These are phyloP conservation scores for Meteorus sp. DNA, from an alignment of 1,140 invertebrate genomes.

Conservation along the genomic window DNA sequence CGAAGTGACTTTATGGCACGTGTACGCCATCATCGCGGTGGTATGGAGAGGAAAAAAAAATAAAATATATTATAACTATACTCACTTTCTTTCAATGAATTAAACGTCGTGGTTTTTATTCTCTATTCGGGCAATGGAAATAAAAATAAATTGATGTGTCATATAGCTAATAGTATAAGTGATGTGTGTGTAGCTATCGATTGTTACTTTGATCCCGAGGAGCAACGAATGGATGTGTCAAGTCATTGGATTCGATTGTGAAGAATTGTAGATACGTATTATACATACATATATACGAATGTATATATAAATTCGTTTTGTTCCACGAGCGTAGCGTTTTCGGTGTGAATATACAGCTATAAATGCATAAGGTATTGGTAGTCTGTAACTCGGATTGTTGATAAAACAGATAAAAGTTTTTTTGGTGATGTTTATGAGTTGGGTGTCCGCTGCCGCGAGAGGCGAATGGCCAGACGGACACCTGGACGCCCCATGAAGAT, in stretches of 20 bases:
- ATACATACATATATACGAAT: too few species aligned
- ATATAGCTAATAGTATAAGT: slow-evolving; percentile 10
- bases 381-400: slow-evolving; percentile 28
- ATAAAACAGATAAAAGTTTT: slow-evolving; percentile 39
- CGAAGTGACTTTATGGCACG: slow-evolving; percentile 8
- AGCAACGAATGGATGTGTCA: slow-evolving; percentile 23
- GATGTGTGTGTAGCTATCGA: slow-evolving; percentile 3
- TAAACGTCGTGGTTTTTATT: too few species aligned
- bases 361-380: slow-evolving; percentile 27
- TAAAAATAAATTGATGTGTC: background rate
- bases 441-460: background rate
- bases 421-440: background rate
- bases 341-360: background rate
- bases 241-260: slow-evolving; percentile 32
- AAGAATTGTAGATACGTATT: background rate
- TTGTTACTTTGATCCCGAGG: background rate
- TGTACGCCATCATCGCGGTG: background rate
- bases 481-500: slow-evolving; percentile 10
- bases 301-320: slow-evolving; percentile 10
- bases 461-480: slow-evolving; percentile 2
- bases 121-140: too few species aligned
- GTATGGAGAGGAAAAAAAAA: background rate
- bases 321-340: background rate
- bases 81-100: too few species aligned
- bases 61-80: background rate